phyloP scores from a whole-genome alignment of 2,113 vertebrate species.

The Amphilophus citrinellus region DNA sequence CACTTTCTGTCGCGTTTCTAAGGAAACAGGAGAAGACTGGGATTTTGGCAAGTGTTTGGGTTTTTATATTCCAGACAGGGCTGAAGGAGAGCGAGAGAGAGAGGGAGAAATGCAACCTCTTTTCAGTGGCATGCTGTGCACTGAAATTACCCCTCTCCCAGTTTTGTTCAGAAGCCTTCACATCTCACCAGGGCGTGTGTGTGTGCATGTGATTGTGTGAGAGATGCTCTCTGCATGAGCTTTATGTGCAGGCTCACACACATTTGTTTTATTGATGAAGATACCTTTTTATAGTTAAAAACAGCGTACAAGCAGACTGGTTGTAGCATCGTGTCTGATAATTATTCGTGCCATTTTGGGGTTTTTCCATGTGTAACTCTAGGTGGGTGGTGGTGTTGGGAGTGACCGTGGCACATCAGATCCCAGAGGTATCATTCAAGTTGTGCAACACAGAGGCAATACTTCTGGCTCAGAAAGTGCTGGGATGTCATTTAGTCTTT shows the following conservation, averaged over 20 bases:
- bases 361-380: not conserved
- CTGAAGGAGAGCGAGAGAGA: slow-evolving; percentile 43
- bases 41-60: slow-evolving; percentile 19
- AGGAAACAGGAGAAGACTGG: slow-evolving; percentile 22
- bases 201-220: slow-evolving; percentile 1
- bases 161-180: slow-evolving; percentile 58
- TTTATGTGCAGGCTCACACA: slow-evolving; percentile 27
- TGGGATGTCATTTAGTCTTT: not conserved
- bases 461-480: slow-evolving; percentile 2
- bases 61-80: slow-evolving; percentile 59
- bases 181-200: slow-evolving; percentile 52
- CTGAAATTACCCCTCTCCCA: slow-evolving; percentile 57
- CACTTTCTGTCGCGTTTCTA: slow-evolving; percentile 47
- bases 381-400: slow-evolving; percentile 2
- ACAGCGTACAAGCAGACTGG: not conserved
- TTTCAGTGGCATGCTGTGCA: slow-evolving; percentile 54
- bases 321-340: slow-evolving; percentile 2
- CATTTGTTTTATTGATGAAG: slow-evolving; percentile 47
- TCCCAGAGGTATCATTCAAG: slow-evolving; percentile 24
- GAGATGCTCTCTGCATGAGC: slow-evolving; percentile 17
- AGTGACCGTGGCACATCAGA: slow-evolving; percentile 34
- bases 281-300: slow-evolving; percentile 35
- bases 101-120: slow-evolving; percentile 55
- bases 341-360: not conserved
- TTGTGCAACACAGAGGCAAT: slow-evolving; percentile 24